Percentiles rank a stretch among this genome's conserved stretches.
Evolutionary conservation across 2,888 invertebrate species (phyloP).

Genomic region (Teleiodes luculella): DNA sequence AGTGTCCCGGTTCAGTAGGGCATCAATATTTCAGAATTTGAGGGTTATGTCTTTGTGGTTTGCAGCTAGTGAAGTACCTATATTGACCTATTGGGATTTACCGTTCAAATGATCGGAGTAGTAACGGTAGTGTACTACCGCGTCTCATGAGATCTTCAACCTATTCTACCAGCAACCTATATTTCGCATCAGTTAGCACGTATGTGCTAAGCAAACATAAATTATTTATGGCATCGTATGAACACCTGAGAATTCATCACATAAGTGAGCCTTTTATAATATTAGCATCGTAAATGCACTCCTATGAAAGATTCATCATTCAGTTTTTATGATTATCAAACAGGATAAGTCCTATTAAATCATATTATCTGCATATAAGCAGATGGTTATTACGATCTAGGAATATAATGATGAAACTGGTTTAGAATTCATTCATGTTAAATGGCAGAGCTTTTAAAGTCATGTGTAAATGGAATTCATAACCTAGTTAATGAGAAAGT

Average conservation of each 20-base stretch:
- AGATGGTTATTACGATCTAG: neutral
- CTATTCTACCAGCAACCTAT: neutral
- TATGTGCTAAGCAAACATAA: conserved; percentile 19
- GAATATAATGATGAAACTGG: neutral
- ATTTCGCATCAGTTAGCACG: conserved; percentile 21
- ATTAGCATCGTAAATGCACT: conserved; percentile 10
- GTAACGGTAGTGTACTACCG: conserved; percentile 39
- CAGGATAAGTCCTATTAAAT: neutral
- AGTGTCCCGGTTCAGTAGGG: no score
- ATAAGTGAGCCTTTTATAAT: conserved; percentile 20
- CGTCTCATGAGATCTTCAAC: neutral
- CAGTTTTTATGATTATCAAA: neutral
- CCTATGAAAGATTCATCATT: neutral
- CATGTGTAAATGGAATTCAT: no score
- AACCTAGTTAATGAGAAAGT: no score
- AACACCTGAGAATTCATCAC: conserved; percentile 32
- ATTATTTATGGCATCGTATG: conserved; percentile 27
- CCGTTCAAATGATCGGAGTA: conserved; percentile 45
- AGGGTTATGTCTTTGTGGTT: neutral
- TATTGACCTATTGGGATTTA: conserved; percentile 36
- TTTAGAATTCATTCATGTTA: neutral
- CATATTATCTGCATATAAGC: neutral
- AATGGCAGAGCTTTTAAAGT: no score
- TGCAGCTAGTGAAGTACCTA: conserved; percentile 8
- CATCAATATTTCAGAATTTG: neutral